Base-by-base conservation (phyloP, 2,113 vertebrate genomes). In the Laterallus jamaicensis region DNA sequence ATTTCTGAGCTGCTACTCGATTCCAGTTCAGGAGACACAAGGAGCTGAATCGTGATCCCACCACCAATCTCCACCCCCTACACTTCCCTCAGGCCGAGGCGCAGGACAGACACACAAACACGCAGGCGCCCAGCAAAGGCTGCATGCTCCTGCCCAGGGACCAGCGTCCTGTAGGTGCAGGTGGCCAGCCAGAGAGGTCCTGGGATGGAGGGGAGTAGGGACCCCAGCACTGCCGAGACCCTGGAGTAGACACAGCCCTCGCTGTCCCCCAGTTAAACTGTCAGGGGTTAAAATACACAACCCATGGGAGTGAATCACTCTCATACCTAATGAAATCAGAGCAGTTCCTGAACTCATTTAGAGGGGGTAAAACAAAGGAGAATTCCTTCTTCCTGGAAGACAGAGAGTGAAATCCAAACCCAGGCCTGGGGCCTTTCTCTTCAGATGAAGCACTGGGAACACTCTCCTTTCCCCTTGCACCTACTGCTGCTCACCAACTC, bases 401-500 rank as follows among this genome's bases (percentile, higher is more conserved):
- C 14, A 63, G 28, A 28, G 39, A 28, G 60, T 74, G 63, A 76
- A 91, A 85, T 60, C 52, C 26, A 82, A 63, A 79, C 31, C 14
- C 28, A 60, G 69, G 66, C 49, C 69, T 83, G 50, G 69, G 20
- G 35, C 50, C 50, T 84, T 88, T 81, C 63, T 52, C 80, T 84
- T 90, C 71, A 71, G 85, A 69, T 14, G 37, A 96, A 83, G 85
- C 70, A 69, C 70, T 19, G 71, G 55, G 80, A 66, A 78, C 52
- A 75, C 11, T 80, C 58, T 75, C 78, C 78, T 63, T 81, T 83
- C 44, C 55, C 54, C 47, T 75, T 66, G 71, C 66, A 98, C 94
- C 95, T 96, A 93, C 86, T 95, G 83, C 89, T 60, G 91, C 82
- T 96, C 96, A 94, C 89, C 95, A 64, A 56, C 40, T 60, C 91